Evolutionary conservation across 2,888 invertebrate species (phyloP), one percentile per base, ranked within the genome.

Genomic region (Leucoptera coffeella): DNA sequence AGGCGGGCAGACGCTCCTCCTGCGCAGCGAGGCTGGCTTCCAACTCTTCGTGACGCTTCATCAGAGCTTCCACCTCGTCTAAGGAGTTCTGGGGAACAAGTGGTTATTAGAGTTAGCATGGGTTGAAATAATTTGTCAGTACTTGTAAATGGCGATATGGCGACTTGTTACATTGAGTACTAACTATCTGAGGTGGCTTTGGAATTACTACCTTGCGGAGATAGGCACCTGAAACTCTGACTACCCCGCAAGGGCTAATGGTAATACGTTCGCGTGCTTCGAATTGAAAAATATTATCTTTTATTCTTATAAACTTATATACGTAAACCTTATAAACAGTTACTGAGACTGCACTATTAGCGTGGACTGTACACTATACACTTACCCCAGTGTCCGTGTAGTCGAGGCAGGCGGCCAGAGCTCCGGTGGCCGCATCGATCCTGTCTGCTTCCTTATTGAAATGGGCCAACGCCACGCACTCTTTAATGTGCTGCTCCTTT

Each of bases 361-460:
- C n/a, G n/a, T n/a, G n/a, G n/a, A 17, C 6, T 17, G 9, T 17
- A 17, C 9, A 17, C 6, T 17, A 7, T 24, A 7, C 22, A 56
- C 79, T 73, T 51, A 88, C 88, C 35, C 95, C 96, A 23, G 89
- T 74, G 37, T 92, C 85, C 7, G 78, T 78, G 55, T 87, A 88
- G 40, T 94, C 94, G 12, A 97, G 71, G 60, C 91, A 94, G 0
- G 93, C 91, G 50, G 93, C 87, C 49, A 97, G 95, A 10, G 92
- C 89, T 28, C 90, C 89, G 25, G 91, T 92, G 8, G 89, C 85
- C 1, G 96, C 93, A 59, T 97, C 96, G 35, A 97, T 90, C 50
- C 95, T 90, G 51, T 97, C 96, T 0, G 95, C 95, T 55, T 97
- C 97, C 20, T 92, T 81, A 58, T 93, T 93, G 62, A 95, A 94